Evolutionary conservation across 2,888 invertebrate genomes (phyloP).

Genomic region (Corbicula japonica): DNA sequence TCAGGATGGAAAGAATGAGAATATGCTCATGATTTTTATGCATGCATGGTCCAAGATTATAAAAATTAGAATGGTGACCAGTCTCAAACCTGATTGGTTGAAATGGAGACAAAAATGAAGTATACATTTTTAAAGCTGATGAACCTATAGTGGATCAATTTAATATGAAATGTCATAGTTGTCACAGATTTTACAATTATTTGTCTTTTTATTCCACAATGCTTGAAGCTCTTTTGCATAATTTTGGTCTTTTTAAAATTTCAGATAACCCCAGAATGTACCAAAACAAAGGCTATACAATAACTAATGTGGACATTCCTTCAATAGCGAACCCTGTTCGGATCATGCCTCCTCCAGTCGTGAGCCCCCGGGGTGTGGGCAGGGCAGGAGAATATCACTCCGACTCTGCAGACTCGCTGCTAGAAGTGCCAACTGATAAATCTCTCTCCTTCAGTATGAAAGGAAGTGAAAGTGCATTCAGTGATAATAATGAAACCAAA

Average conservation of each 20-base stretch:
- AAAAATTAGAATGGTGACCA: too few relatives aligned
- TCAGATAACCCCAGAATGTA: conserved; percentile 68
- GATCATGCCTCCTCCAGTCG: conserved; percentile 55
- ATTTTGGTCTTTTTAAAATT: not conserved
- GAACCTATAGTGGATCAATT: too few relatives aligned
- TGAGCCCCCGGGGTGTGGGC: conserved; percentile 56
- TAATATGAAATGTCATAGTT: too few relatives aligned
- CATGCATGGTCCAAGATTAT: too few relatives aligned
- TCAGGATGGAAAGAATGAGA: too few relatives aligned
- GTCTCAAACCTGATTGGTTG: too few relatives aligned
- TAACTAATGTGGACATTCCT: conserved; percentile 60
- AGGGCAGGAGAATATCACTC: conserved; percentile 72
- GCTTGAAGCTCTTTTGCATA: too few relatives aligned
- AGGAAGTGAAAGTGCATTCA: conserved; percentile 31
- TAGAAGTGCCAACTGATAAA: conserved; percentile 71
- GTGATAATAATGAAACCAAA: conserved; percentile 28
- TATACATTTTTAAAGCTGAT: too few relatives aligned
- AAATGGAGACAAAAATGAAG: too few relatives aligned
- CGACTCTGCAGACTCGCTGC: conserved; percentile 78
- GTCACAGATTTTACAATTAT: too few relatives aligned
- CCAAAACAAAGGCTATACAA: conserved; percentile 60
- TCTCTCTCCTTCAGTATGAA: conserved; percentile 50
- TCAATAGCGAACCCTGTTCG: conserved; percentile 47
- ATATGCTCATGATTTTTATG: too few relatives aligned
- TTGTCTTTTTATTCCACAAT: too few relatives aligned